phyloP scores from a whole-genome alignment of 2,888 invertebrate species.

The Pyrrhosoma nymphula region DNA sequence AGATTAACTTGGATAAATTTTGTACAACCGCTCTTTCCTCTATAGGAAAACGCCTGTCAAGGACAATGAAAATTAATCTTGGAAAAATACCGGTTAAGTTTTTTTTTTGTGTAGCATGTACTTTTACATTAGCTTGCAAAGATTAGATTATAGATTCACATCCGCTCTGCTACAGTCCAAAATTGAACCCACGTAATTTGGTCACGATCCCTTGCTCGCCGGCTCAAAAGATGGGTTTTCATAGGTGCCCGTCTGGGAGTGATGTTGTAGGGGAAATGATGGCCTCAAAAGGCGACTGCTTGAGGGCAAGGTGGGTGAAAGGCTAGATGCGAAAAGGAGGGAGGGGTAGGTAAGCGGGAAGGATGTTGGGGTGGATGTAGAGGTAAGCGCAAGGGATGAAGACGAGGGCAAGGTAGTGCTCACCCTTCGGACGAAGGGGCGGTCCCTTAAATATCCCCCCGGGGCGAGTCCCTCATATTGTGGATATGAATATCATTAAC shows the following conservation, averaged over 20 bases:
- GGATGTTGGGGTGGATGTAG: not conserved
- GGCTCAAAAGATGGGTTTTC: not conserved
- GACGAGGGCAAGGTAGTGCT: not conserved
- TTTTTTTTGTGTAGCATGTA: too few relatives aligned
- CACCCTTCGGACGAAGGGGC: not conserved
- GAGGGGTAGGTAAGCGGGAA: not conserved
- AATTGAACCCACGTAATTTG: not conserved
- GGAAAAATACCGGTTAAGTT: too few relatives aligned
- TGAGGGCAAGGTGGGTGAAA: not conserved
- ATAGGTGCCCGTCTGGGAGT: not conserved
- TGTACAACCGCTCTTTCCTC: too few relatives aligned
- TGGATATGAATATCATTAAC: conserved; percentile 20
- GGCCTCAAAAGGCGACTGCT: not conserved
- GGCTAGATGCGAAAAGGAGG: too few relatives aligned
- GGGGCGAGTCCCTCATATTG: not conserved
- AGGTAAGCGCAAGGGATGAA: not conserved
- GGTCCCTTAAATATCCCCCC: not conserved
- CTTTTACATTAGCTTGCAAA: too few relatives aligned
- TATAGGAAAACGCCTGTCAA: too few relatives aligned
- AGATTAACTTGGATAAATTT: too few relatives aligned
- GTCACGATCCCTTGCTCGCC: too few relatives aligned
- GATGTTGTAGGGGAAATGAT: not conserved
- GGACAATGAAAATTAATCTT: too few relatives aligned
- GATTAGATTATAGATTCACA: too few relatives aligned
- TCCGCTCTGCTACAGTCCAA: too few relatives aligned